Evolutionary conservation across 2,113 vertebrate genomes (phyloP).

Genomic region (Empidonax alnorum): DNA sequence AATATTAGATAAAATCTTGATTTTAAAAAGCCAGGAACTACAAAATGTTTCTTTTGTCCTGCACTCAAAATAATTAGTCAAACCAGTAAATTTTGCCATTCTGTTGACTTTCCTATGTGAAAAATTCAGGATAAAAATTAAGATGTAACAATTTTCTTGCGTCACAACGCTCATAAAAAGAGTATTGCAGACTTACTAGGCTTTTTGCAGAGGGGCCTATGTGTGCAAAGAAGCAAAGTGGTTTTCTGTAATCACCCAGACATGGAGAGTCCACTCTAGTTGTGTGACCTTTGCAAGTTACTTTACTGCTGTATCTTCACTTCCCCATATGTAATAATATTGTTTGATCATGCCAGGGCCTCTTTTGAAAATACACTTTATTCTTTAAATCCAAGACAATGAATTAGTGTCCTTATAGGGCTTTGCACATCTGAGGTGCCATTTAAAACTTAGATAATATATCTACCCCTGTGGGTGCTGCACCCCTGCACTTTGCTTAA

Average conservation of each 20-base stretch:
- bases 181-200: neutral
- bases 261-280: neutral
- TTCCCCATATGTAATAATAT: neutral
- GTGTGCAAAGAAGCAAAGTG: neutral
- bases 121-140: neutral
- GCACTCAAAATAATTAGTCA: neutral
- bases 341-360: neutral
- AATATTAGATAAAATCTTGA: neutral
- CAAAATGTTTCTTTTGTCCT: neutral
- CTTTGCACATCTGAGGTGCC: neutral
- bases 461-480: neutral
- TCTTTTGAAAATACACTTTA: neutral
- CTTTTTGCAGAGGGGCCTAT: neutral
- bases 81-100: neutral
- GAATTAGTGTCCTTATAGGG: neutral
- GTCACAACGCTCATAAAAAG: neutral
- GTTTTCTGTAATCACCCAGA: neutral
- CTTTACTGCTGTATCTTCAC: neutral
- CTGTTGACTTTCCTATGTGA: neutral
- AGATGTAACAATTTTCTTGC: neutral
- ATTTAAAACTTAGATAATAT: neutral
- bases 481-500: neutral
- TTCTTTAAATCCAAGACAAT: neutral
- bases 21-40: neutral
- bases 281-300: neutral